Evolutionary conservation across 1,140 invertebrate species (phyloP), one percentile per base, ranked within the genome.

Genomic region (Drosophila neocordata): DNA sequence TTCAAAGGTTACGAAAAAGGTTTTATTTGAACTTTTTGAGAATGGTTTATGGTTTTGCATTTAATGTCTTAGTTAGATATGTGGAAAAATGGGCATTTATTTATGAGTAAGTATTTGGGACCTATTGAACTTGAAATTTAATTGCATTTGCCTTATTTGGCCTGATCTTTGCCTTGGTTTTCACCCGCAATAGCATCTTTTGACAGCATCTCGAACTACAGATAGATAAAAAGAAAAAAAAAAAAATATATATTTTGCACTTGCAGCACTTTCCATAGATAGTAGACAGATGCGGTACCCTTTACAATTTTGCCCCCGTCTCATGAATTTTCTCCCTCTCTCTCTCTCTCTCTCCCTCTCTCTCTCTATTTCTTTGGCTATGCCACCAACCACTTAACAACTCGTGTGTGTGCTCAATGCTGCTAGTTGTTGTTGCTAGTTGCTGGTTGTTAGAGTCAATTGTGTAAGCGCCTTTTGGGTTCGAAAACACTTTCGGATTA

Each of bases 401-500:
- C 68, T 79, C 56, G 76, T 79, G 72, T 84, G 80, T 83, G 72
- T 67, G 60, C 51, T 63, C 18, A 63, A 20, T 77, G 64, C 24
- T 11, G 34, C 11, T 38, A 37, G 12, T 27, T 55, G 48, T 35
- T 53, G 34, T 38, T 48, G 44, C 9, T 55, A 48, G 52, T 65
- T 61, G 34, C 24, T 58, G 60, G 73, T 44, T 22, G 53, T 52
- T 59, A 31, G 48, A 51, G 68, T 55, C 48, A 53, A 82, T 87
- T 85, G 82, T 85, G 74, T 82, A 85, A 87, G 82, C 65, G 65
- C 69, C 57, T 38, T 61, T 69, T 69, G 69, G 55, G 68, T 65
- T 77, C 56, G 57, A 84, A 81, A 81, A 77, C 73, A 87, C 82
- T 87, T 87, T 87, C 82, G 83, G 79, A 82, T 88, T 88, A 88